Base-by-base conservation (phyloP, 2,797 vertebrate species). In the Bucorvus abyssinicus region DNA sequence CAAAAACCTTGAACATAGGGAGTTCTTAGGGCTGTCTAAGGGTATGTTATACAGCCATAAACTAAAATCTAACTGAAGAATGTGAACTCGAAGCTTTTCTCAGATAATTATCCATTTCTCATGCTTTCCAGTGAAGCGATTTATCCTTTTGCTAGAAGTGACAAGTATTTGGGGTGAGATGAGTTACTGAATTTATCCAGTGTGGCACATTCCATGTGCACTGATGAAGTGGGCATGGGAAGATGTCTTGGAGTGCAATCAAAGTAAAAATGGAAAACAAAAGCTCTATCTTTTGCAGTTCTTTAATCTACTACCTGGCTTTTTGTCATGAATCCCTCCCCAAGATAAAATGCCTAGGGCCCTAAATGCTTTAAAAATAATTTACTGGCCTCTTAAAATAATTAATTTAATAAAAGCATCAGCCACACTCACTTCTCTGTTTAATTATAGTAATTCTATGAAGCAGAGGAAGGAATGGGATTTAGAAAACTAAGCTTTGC, bases 151-250 rank as follows among this genome's bases (percentile, higher is more conserved):
- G 65, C 29, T 36, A 40, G 71, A 44, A 49, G 18, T 61, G 30
- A 14, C 4, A 42, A 45, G 13, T 52, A 42, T 36, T 29, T 36
- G 44, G 16, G 32, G 12, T 40, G 18, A 40, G 26, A 69, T 5
- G 21, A 89, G 30, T 45, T 74, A 49, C 47, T 42, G 71, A 56
- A 12, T 64, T 69, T 36, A 56, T 52, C 52, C 47, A 20, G 38
- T 38, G 16, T 34, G 73, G 32, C 32, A 49, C 1, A 1, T 89
- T 24, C 34, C 47, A 19, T 0, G 0, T n/a, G 27, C 4, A 20
- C 44, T 21, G 45, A 50, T 47, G 27, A 29, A 85, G 22, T 7
- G 2, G 26, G 22, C 29, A 14, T 30, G 29, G 40, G 32, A 69
- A 73, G 36, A 68, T 34, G 30, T n/a, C 61, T 84, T 59, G 44